Conservation (phyloP, 2,888 invertebrate genomes). For the Tipula helvola region DNA sequence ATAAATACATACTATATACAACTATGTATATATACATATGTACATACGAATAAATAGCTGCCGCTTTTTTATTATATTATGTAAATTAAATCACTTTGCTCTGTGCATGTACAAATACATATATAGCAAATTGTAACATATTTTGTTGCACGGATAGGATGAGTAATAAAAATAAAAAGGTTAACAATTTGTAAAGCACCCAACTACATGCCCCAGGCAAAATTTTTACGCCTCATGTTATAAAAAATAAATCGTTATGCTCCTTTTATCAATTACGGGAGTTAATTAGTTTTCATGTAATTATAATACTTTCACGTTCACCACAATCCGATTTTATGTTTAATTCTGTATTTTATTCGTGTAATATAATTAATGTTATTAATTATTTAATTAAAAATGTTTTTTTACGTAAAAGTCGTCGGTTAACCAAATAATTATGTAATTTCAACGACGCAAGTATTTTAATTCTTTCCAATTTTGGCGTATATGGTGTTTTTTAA, state of each 20-base stretch:
- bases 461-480: no score
- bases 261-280: not conserved
- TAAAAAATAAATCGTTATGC: not conserved
- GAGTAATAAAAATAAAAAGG: no score
- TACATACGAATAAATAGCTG: no score
- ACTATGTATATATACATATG: no score
- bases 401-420: not conserved
- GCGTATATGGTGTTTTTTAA: no score
- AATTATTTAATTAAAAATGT: not conserved
- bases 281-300: not conserved
- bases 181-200: not conserved
- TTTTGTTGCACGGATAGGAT: no score
- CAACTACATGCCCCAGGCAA: not conserved
- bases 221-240: not conserved
- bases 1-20: no score
- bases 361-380: not conserved
- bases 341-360: not conserved
- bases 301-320: not conserved
- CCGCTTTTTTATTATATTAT: no score
- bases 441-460: not conserved
- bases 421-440: not conserved
- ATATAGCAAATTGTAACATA: no score
- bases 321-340: not conserved
- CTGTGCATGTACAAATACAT: no score
- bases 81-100: no score